Conservation (phyloP, 2,797 vertebrate species). For the Cryptoblepharus egeriae region DNA sequence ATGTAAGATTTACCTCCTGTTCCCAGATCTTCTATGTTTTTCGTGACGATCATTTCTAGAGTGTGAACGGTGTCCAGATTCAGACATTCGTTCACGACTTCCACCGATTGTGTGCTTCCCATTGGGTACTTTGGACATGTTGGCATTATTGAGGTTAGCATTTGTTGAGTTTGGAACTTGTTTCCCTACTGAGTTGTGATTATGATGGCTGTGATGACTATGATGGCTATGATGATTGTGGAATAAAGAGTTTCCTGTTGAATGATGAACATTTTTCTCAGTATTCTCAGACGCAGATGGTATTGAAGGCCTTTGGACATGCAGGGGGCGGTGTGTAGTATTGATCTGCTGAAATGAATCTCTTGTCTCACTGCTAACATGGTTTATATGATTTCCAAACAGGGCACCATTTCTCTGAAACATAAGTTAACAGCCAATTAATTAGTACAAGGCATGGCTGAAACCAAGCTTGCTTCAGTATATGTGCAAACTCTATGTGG, state of each 20-base stretch:
- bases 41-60: conserved; percentile 83
- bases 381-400: conserved; percentile 96
- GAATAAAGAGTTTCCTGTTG: conserved; percentile 82
- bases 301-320: conserved; percentile 85
- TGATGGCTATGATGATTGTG: conserved; percentile 90
- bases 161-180: conserved; percentile 94
- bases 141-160: conserved; percentile 99
- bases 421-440: conserved; percentile 71
- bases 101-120: conserved; percentile 83
- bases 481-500: not conserved
- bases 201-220: conserved; percentile 86
- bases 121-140: conserved; percentile 90
- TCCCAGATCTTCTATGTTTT: conserved; percentile 84
- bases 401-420: conserved; percentile 95
- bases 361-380: conserved; percentile 90
- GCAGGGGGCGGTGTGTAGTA: conserved; percentile 95
- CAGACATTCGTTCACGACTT: conserved; percentile 84
- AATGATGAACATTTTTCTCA: conserved; percentile 86
- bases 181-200: conserved; percentile 91
- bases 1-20: conserved; percentile 87
- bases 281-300: conserved; percentile 88
- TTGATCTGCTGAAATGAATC: conserved; percentile 94
- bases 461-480: not conserved
- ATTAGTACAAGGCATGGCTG: conserved; percentile 56
- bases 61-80: conserved; percentile 86